Evolutionary conservation across 2,797 vertebrate species (phyloP), one percentile per base, ranked within the genome.

Genomic region (Acrocephalus scirpaceus): DNA sequence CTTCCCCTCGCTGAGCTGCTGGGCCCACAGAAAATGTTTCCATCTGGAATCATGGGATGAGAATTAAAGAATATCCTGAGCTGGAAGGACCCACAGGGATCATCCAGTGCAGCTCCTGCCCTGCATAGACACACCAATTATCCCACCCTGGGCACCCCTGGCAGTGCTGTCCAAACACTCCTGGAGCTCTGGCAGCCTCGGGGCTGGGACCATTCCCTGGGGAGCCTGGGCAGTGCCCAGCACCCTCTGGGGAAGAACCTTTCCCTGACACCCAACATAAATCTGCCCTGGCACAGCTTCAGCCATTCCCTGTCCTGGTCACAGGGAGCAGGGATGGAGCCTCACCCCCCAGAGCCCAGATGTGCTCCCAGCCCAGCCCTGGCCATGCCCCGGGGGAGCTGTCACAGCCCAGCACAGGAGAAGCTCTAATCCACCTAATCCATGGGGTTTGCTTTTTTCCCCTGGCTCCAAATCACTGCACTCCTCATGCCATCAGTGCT

Each of bases 111-210:
- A 13, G 2, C 22, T 2, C 58, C 13, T 32, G 9, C 22, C 69
- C 60, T 42, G 30, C 65, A 1, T 58, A 72, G 60, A n/a, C 67
- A 0, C 13, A 36, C 34, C 61, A 67, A 4, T 14, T 60, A 6
- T 11, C 62, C 34, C 54, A 18, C 22, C 48, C 77, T 81, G 40
- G 0, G 9, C 81, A 66, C 2, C 62, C 62, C 48, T 61, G 58
- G 32, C 6, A 22, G 47, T 0, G 19, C 3, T n/a, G 45, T 12
- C 17, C 61, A 60, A 67, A 13, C 1, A 0, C 48, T 75, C 32
- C 77, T 50, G 62, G 8, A 75, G 62, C 70, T 75, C 13, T 58
- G 76, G 51, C 74, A 87, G 66, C 66, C 75, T 72, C 13, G 2
- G 60, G 60, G 75, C 54, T 0, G 15, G 2, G 69, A 0, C 40